Percentiles rank a stretch among this genome's conserved stretches.
These are phyloP conservation scores for Psammodynastes pulverulentus DNA, from an alignment of 2,113 vertebrate genomes.

Conservation along the genomic window DNA sequence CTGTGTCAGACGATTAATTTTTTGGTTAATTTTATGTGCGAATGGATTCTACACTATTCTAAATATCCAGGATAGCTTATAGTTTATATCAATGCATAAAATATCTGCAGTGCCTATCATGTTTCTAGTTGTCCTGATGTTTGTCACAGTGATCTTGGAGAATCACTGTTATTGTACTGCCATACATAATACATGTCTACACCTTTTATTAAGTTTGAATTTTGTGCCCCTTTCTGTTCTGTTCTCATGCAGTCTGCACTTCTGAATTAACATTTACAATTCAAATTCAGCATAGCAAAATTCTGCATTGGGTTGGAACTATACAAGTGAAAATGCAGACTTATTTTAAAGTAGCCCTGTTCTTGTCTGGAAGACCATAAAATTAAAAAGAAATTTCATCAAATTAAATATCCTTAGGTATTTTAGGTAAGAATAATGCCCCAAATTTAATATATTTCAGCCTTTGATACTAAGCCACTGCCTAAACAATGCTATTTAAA, in stretches of 20 bases:
- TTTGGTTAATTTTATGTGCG: slow-evolving; percentile 9
- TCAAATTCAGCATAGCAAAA: neutral
- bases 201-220: neutral
- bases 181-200: neutral
- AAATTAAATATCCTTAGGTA: neutral
- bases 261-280: neutral
- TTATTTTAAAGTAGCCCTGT: neutral
- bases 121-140: neutral
- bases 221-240: neutral
- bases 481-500: neutral
- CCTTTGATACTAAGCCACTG: neutral
- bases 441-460: neutral
- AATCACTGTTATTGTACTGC: neutral
- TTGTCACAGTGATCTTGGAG: neutral
- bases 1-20: neutral
- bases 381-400: neutral
- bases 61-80: neutral
- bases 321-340: neutral
- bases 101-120: neutral
- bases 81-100: neutral
- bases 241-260: neutral
- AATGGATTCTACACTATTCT: neutral
- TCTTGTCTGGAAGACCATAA: neutral
- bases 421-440: neutral
- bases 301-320: neutral